phyloP scores from a whole-genome alignment of 2,888 invertebrate species.

The Asteroscopus sphinx region DNA sequence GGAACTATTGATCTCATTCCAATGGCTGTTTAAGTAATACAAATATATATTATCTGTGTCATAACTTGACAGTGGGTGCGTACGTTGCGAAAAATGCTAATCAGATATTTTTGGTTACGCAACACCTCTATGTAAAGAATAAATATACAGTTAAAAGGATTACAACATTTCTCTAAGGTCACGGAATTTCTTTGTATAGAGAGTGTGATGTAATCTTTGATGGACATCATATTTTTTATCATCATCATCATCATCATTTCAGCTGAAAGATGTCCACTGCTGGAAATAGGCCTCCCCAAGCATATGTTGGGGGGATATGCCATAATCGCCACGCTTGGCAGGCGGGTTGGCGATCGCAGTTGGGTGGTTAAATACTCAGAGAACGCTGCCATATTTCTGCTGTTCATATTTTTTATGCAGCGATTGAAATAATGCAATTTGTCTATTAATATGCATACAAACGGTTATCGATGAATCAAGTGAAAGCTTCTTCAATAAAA shows the following conservation, averaged over 20 bases:
- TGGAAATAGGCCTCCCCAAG: no score
- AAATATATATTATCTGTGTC: constrained; percentile 50
- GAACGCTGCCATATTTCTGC: no score
- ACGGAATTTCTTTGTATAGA: constrained; percentile 48
- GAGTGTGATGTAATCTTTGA: constrained; percentile 34
- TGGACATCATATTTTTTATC: no score
- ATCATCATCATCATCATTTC: no score
- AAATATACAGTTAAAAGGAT: constrained; percentile 46
- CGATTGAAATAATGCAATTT: constrained; percentile 20
- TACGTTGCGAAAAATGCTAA: constrained; percentile 61
- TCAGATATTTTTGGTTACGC: constrained; percentile 47
- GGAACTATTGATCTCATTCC: constrained; percentile 44
- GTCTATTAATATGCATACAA: constrained; percentile 11
- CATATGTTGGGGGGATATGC: no score
- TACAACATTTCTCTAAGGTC: constrained; percentile 57
- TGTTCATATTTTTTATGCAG: constrained; percentile 17
- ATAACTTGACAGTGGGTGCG: constrained; percentile 52
- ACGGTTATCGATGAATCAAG: constrained; percentile 12
- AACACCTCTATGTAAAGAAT: constrained; percentile 47
- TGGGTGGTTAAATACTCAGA: no score
- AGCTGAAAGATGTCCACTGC: no score
- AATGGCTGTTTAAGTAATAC: constrained; percentile 26
- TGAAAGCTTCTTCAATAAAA: constrained; percentile 42
- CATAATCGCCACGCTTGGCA: no score
- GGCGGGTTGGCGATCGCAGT: no score